Conservation (phyloP, 2,888 invertebrate genomes). For the Branchellion lobata region DNA sequence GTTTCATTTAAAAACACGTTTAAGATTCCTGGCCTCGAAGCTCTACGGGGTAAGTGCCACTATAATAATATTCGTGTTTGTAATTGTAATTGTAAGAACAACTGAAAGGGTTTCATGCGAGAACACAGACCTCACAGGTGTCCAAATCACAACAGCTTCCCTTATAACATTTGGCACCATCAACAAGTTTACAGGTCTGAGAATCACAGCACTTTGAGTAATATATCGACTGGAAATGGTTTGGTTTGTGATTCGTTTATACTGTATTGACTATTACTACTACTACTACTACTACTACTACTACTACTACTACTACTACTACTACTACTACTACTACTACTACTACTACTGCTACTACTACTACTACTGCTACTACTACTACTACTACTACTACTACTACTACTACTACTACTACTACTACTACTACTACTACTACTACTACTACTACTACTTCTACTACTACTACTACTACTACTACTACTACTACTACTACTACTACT, state of each 20-base stretch:
- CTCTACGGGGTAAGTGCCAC: too few species aligned
- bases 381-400: slow-evolving; percentile 36
- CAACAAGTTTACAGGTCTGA: neutral
- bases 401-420: slow-evolving; percentile 36
- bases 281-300: slow-evolving; percentile 25
- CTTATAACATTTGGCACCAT: too few species aligned
- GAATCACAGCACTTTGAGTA: too few species aligned
- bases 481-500: slow-evolving; percentile 34
- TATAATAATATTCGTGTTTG: too few species aligned
- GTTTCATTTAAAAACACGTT: too few species aligned
- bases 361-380: slow-evolving; percentile 28
- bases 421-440: slow-evolving; percentile 28
- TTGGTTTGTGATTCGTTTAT: neutral
- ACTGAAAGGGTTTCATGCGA: too few species aligned
- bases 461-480: slow-evolving; percentile 28
- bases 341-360: slow-evolving; percentile 36
- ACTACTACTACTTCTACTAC: slow-evolving; percentile 31
- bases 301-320: slow-evolving; percentile 34
- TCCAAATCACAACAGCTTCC: neutral
- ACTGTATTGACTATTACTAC: slow-evolving; percentile 14
- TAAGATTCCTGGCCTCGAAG: too few species aligned
- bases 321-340: slow-evolving; percentile 33
- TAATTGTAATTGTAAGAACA: too few species aligned
- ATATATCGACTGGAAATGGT: neutral
- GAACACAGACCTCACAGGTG: too few species aligned